Evolutionary conservation across 2,113 vertebrate species (phyloP).

Genomic region (Chloropsis hardwickii): DNA sequence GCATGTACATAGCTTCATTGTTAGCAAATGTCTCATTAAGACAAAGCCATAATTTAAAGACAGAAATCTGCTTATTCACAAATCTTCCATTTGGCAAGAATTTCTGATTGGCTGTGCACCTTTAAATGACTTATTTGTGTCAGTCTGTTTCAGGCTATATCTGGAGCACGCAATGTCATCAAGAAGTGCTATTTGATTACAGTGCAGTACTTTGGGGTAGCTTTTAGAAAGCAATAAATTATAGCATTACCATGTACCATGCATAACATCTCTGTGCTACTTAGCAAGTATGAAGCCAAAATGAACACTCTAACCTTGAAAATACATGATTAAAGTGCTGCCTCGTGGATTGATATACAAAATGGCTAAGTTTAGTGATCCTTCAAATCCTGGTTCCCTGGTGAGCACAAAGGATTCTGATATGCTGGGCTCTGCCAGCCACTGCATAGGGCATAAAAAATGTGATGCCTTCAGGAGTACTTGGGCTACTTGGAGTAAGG

Average conservation of each 20-base stretch:
- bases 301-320: slow-evolving; percentile 53
- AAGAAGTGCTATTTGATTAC: slow-evolving; percentile 41
- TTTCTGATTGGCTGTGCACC: background rate
- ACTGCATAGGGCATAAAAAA: background rate
- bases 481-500: background rate
- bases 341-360: background rate
- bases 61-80: background rate
- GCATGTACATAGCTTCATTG: background rate
- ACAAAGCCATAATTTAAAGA: background rate
- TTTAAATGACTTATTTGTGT: background rate
- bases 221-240: slow-evolving; percentile 52
- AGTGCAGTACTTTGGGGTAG: background rate
- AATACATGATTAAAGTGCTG: slow-evolving; percentile 22
- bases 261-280: background rate
- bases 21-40: background rate
- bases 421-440: background rate
- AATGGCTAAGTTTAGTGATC: slow-evolving; percentile 29
- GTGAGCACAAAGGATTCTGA: background rate
- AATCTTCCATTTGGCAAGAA: background rate
- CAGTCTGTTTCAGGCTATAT: background rate
- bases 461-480: background rate
- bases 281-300: slow-evolving; percentile 44
- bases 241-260: background rate
- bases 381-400: background rate
- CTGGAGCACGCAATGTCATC: background rate